These are phyloP conservation scores for Hucho hucho DNA, from an alignment of 2,113 vertebrate species.

Conservation along the genomic window DNA sequence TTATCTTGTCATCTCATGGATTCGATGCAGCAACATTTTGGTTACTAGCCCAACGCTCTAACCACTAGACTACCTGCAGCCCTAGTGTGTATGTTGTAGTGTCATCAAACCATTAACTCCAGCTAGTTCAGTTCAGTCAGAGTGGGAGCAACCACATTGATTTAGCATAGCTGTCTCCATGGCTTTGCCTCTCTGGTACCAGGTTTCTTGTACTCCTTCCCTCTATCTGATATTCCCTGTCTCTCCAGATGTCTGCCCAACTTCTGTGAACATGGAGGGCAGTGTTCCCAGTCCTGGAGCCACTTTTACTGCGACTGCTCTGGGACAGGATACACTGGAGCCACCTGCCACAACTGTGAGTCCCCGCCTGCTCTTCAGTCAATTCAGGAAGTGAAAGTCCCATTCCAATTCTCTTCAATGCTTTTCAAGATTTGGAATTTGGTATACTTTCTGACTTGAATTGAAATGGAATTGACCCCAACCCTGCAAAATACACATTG, in stretches of 20 bases:
- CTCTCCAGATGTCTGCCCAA: slow-evolving; percentile 89
- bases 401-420: too few species aligned
- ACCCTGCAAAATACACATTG: not conserved
- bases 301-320: slow-evolving; percentile 89
- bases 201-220: not conserved
- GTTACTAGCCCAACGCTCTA: too few species aligned
- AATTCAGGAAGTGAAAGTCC: too few species aligned
- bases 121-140: too few species aligned
- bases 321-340: slow-evolving; percentile 75
- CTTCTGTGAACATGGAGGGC: slow-evolving; percentile 91
- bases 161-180: not conserved
- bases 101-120: too few species aligned
- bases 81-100: too few species aligned
- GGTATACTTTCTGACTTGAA: too few species aligned
- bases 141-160: not conserved
- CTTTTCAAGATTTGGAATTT: too few species aligned
- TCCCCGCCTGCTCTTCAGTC: slow-evolving; percentile 22
- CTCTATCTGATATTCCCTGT: too few species aligned
- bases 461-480: not conserved
- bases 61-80: too few species aligned
- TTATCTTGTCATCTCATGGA: too few species aligned
- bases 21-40: too few species aligned
- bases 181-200: slow-evolving; percentile 19
- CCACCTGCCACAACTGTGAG: slow-evolving; percentile 86
- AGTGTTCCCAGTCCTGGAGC: slow-evolving; percentile 89